These are phyloP conservation scores for Cranoglanis bouderius DNA, from an alignment of 2,113 vertebrate species.

Conservation along the genomic window DNA sequence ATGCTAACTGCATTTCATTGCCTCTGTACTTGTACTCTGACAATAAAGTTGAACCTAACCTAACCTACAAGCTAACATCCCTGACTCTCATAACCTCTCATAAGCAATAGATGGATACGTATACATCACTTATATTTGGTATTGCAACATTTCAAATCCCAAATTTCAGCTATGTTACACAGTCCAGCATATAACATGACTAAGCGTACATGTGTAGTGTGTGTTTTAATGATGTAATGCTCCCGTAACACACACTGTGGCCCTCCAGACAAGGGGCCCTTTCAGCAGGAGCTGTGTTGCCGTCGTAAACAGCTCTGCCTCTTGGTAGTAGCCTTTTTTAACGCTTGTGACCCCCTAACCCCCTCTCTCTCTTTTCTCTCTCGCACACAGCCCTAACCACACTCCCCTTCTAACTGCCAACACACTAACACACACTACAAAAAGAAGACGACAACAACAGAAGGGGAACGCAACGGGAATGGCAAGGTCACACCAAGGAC, in stretches of 20 bases:
- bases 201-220: not conserved
- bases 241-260: not conserved
- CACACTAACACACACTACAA: not conserved
- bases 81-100: not conserved
- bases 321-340: conserved; percentile 29
- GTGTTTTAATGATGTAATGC: not conserved
- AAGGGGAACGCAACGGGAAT: conserved; percentile 17
- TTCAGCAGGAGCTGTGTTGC: conserved; percentile 36
- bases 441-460: conserved; percentile 4
- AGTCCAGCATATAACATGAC: not conserved
- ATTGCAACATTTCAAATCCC: not conserved
- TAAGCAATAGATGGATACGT: not conserved
- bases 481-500: not conserved
- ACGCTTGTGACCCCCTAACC: conserved; percentile 20
- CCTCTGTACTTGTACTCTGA: too few species aligned
- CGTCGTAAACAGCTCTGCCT: conserved; percentile 37
- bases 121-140: not conserved
- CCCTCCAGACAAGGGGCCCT: conserved; percentile 32
- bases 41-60: too few species aligned
- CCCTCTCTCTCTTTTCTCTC: not conserved
- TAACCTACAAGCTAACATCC: not conserved
- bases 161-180: not conserved
- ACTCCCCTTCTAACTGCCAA: conserved; percentile 6
- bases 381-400: not conserved
- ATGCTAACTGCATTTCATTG: too few species aligned